These are phyloP conservation scores for Poeciliopsis turneri DNA, from an alignment of 2,797 vertebrate species.

Conservation along the genomic window DNA sequence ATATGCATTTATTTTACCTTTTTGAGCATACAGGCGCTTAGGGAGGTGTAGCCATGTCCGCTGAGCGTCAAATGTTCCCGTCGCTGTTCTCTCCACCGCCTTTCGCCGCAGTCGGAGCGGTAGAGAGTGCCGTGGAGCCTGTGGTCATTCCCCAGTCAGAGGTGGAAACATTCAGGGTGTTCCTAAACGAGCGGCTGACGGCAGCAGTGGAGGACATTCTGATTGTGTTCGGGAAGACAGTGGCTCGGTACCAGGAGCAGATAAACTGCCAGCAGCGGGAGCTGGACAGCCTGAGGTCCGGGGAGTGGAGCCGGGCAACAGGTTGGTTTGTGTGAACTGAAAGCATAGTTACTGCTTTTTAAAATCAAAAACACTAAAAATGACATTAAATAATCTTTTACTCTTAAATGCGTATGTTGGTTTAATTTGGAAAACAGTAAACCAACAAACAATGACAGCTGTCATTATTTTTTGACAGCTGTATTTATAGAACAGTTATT, in stretches of 20 bases:
- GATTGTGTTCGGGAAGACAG: conserved; percentile 16
- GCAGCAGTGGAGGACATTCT: conserved; percentile 52
- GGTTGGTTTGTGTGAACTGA: conserved; percentile 1
- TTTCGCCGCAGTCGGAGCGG: neutral
- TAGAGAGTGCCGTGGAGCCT: neutral
- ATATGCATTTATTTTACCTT: neutral
- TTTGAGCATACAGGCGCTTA: neutral
- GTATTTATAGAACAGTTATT: neutral
- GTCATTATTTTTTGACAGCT: neutral
- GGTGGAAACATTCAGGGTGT: conserved; percentile 28
- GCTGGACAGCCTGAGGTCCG: conserved; percentile 37
- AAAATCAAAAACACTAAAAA: neutral
- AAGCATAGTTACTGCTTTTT: neutral
- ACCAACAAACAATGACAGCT: too few relatives aligned
- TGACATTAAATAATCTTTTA: too few relatives aligned
- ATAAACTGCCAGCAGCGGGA: conserved; percentile 25
- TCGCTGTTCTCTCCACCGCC: neutral
- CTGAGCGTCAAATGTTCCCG: neutral
- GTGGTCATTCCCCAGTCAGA: conserved; percentile 1
- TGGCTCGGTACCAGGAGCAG: conserved; percentile 44
- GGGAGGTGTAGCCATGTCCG: conserved; percentile 16
- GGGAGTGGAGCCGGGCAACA: conserved; percentile 13
- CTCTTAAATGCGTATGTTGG: neutral
- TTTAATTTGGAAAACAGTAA: neutral
- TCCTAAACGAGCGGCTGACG: conserved; percentile 35